Evolutionary conservation across 2,797 vertebrate genomes (phyloP).

Genomic region (Falco peregrinus): DNA sequence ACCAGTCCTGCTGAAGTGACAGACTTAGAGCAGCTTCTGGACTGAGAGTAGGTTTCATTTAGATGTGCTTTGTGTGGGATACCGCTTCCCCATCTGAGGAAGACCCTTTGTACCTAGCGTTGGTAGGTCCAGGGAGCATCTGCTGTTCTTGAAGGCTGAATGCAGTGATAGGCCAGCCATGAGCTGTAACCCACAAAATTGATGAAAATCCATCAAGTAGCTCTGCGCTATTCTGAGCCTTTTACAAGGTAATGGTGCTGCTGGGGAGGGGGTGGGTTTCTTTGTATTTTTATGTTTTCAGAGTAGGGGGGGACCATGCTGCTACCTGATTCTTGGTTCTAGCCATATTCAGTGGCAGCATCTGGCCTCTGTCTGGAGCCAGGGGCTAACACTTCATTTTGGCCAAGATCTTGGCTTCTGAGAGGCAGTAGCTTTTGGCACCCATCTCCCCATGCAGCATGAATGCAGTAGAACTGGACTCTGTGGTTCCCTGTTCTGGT

Average conservation of each 20-base stretch:
- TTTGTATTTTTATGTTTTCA: neutral
- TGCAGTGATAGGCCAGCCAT: neutral
- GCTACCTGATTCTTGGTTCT: neutral
- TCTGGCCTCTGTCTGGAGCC: neutral
- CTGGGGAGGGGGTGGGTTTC: neutral
- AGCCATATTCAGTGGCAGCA: neutral
- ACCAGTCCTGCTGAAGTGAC: neutral
- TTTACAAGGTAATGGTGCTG: rapidly evolving
- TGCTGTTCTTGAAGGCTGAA: neutral
- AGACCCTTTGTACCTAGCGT: neutral
- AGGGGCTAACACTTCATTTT: neutral
- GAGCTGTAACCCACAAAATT: neutral
- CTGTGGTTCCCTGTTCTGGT: neutral
- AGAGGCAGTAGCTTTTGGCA: neutral
- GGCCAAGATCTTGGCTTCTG: neutral
- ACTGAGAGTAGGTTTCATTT: neutral
- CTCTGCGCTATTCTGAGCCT: neutral
- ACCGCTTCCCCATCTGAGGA: neutral
- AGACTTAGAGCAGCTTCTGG: neutral
- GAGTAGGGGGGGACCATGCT: neutral
- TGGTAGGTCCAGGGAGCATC: neutral
- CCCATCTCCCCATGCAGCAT: neutral
- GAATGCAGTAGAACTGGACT: neutral
- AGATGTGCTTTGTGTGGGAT: neutral
- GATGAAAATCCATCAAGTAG: neutral